A percentile compares a stretch with the other conserved stretches of the same genome.
Evolutionary conservation across 2,888 invertebrate species (phyloP).

Genomic region (Augiades crinisus): DNA sequence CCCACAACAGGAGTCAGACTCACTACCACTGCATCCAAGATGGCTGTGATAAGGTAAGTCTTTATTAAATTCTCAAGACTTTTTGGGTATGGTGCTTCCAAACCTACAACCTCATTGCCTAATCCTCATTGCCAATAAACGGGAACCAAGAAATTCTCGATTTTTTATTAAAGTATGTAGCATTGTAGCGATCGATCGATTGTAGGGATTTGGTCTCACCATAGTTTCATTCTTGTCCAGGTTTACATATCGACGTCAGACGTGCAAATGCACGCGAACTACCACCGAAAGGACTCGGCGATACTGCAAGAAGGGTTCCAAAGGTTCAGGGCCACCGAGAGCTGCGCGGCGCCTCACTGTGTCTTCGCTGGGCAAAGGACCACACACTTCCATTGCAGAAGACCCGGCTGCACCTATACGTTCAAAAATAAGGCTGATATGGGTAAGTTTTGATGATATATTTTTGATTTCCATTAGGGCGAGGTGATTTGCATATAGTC

Average conservation of each 20-base stretch:
- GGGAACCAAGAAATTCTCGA: too few relatives aligned
- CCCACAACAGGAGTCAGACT: constrained; percentile 96
- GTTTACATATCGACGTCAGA: constrained; percentile 99
- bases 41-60: constrained; percentile 88
- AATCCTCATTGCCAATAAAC: too few relatives aligned
- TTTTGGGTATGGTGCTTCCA: too few relatives aligned
- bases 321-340: constrained; percentile 97
- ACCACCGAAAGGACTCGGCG: constrained; percentile 98
- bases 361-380: constrained; percentile 96
- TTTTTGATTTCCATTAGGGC: too few relatives aligned
- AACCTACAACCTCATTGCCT: too few relatives aligned
- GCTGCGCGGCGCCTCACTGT: constrained; percentile 95
- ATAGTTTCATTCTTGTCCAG: constrained; percentile 40
- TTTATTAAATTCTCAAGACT: too few relatives aligned
- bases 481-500: background rate
- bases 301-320: constrained; percentile 99
- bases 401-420: constrained; percentile 95
- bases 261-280: constrained; percentile 99
- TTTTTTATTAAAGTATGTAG: too few relatives aligned
- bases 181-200: too few relatives aligned
- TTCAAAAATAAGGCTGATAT: constrained; percentile 99
- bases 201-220: too few relatives aligned
- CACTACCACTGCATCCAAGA: constrained; percentile 99
- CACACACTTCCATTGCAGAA: constrained; percentile 98
- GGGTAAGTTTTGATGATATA: constrained; percentile 85